These are phyloP conservation scores for Apodemia zela DNA, from an alignment of 2,888 invertebrate species.

Conservation along the genomic window DNA sequence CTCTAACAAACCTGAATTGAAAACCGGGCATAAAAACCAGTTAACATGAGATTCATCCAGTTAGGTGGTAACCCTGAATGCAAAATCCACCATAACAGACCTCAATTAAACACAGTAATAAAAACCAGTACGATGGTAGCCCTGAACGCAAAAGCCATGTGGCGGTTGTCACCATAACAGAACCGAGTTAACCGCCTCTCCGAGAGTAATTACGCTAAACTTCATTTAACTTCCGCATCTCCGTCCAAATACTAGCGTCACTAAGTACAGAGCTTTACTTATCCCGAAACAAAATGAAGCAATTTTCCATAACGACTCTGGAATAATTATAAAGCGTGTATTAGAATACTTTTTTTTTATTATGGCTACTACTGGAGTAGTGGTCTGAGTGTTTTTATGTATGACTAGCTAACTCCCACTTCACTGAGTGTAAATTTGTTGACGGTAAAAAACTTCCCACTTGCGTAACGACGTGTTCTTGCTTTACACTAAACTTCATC, in stretches of 20 bases:
- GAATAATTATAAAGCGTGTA: conserved; percentile 10
- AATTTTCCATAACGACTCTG: conserved; percentile 60
- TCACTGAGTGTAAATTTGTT: too few species aligned
- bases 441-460: too few species aligned
- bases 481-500: too few species aligned
- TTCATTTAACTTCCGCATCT: conserved; percentile 76
- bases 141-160: conserved; percentile 40
- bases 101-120: too few species aligned
- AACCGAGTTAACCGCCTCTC: conserved; percentile 65
- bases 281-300: conserved; percentile 68
- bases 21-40: too few species aligned
- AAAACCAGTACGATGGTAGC: background rate
- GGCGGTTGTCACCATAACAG: conserved; percentile 61
- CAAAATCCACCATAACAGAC: too few species aligned
- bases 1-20: too few species aligned
- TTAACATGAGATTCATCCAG: too few species aligned
- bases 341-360: background rate
- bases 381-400: too few species aligned
- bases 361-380: background rate
- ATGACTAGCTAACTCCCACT: too few species aligned
- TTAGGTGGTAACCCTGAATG: too few species aligned
- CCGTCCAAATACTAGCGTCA: conserved; percentile 67
- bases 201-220: conserved; percentile 73
- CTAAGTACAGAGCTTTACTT: conserved; percentile 69
- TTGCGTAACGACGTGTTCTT: too few species aligned